Evolutionary conservation across 2,888 invertebrate species (phyloP).

Genomic region (Lasioglossum vierecki): DNA sequence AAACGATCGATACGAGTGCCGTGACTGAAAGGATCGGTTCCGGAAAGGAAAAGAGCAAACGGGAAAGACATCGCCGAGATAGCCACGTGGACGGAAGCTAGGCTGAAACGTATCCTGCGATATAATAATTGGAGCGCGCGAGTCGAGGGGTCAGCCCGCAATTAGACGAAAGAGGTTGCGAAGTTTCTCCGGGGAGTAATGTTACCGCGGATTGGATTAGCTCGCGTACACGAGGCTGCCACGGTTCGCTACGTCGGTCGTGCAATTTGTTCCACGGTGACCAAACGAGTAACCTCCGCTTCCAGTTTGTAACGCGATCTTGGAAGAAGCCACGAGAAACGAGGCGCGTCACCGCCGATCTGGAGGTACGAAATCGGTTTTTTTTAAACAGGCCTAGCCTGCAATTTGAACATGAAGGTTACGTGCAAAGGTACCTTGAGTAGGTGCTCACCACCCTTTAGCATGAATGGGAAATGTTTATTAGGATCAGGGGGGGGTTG

Average conservation of each 20-base stretch:
- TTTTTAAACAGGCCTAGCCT: too few species aligned
- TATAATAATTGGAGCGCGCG: not conserved
- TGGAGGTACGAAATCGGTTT: not conserved
- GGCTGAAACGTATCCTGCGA: not conserved
- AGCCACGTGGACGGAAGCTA: not conserved
- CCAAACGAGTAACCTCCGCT: slow-evolving; percentile 1
- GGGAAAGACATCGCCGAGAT: not conserved
- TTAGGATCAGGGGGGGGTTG: too few species aligned
- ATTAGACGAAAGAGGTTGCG: slow-evolving; percentile 43
- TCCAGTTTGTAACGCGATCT: slow-evolving; percentile 1
- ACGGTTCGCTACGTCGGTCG: slow-evolving; percentile 26
- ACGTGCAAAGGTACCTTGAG: too few species aligned
- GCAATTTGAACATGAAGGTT: too few species aligned
- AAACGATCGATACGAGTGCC: too few species aligned
- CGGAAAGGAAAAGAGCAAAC: too few species aligned
- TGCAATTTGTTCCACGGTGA: slow-evolving; percentile 46
- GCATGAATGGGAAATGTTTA: too few species aligned
- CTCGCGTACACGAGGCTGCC: slow-evolving; percentile 38
- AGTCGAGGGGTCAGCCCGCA: slow-evolving; percentile 41
- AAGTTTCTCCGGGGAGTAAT: slow-evolving; percentile 51
- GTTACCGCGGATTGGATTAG: slow-evolving; percentile 53
- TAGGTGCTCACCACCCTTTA: too few species aligned
- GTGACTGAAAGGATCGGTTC: too few species aligned
- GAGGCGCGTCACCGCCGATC: not conserved
- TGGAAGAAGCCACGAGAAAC: not conserved